Evolutionary conservation across 1,140 invertebrate genomes (phyloP).

Genomic region (Drosophila subpulchrella): DNA sequence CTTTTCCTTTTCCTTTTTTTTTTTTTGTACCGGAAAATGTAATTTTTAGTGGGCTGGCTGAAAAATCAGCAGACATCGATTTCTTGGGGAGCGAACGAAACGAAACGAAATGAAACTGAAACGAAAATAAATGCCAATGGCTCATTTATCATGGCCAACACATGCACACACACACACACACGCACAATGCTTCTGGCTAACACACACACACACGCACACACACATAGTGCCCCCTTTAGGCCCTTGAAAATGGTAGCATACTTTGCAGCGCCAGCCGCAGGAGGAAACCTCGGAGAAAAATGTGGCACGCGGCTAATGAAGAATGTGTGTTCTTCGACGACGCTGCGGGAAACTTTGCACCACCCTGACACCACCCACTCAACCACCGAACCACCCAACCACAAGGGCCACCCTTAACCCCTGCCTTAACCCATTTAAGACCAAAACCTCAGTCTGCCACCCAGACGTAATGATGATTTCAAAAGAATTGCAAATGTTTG

Average conservation of each 20-base stretch:
- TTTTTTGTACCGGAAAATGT: slow-evolving; percentile 19
- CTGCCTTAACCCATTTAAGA: slow-evolving; percentile 6
- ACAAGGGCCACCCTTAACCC: neutral
- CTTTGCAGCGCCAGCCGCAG: slow-evolving; percentile 37
- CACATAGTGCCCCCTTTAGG: slow-evolving; percentile 27
- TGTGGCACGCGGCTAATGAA: slow-evolving; percentile 63
- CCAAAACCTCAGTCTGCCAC: neutral
- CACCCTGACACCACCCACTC: neutral
- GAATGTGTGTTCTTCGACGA: slow-evolving; percentile 55
- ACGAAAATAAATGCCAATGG: slow-evolving; percentile 70
- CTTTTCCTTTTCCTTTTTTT: slow-evolving; percentile 1
- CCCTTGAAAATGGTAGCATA: slow-evolving; percentile 37
- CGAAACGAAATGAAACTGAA: slow-evolving; percentile 65
- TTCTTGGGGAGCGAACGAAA: slow-evolving; percentile 33
- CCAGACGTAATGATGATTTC: slow-evolving; percentile 55
- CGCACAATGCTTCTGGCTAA: slow-evolving; percentile 6
- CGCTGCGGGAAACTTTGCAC: slow-evolving; percentile 44
- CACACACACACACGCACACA: slow-evolving; percentile 15
- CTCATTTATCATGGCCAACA: slow-evolving; percentile 63
- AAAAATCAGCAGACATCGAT: slow-evolving; percentile 67
- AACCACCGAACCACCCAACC: neutral
- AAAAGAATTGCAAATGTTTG: slow-evolving; percentile 60
- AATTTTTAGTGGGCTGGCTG: slow-evolving; percentile 54
- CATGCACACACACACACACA: slow-evolving; percentile 9
- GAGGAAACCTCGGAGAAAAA: slow-evolving; percentile 49